Percentiles rank a stretch among this genome's conserved stretches.
phyloP scores from a whole-genome alignment of 2,797 vertebrate genomes.

The Crenichthys baileyi region DNA sequence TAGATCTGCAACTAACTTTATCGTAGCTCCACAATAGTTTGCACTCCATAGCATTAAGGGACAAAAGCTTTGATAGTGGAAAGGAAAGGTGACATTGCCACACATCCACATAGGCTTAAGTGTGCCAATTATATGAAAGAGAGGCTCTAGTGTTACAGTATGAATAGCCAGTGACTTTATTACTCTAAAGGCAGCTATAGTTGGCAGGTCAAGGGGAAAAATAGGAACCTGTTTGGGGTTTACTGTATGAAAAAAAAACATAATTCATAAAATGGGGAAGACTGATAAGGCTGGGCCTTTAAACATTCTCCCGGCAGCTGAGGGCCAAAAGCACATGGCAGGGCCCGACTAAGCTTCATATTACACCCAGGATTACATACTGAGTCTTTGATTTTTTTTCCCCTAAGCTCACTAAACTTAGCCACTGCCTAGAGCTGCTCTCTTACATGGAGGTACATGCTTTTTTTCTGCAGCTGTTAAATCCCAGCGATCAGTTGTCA shows the following conservation, averaged over 20 bases:
- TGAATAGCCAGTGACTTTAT: conserved; percentile 77
- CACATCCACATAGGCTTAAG: conserved; percentile 71
- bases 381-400: conserved; percentile 79
- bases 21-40: conserved; percentile 58
- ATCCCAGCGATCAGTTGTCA: conserved; percentile 52
- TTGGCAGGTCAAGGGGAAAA: conserved; percentile 53
- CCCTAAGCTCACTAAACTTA: conserved; percentile 81
- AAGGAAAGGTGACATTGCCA: conserved; percentile 59
- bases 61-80: conserved; percentile 47
- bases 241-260: conserved; percentile 73
- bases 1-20: conserved; percentile 26
- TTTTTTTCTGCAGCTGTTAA: conserved; percentile 36
- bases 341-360: conserved; percentile 76
- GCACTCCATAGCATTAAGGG: conserved; percentile 47
- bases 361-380: conserved; percentile 83
- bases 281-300: conserved; percentile 61
- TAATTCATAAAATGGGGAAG: conserved; percentile 71
- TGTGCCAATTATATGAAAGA: conserved; percentile 70
- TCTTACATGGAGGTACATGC: conserved; percentile 53
- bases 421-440: conserved; percentile 72
- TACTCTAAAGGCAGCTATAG: conserved; percentile 70
- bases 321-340: conserved; percentile 74
- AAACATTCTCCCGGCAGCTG: conserved; percentile 68
- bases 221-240: conserved; percentile 72
- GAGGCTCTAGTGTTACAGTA: conserved; percentile 76